These are phyloP conservation scores for Lottia gigantea DNA, from an alignment of 2,888 invertebrate genomes.

Conservation along the genomic window DNA sequence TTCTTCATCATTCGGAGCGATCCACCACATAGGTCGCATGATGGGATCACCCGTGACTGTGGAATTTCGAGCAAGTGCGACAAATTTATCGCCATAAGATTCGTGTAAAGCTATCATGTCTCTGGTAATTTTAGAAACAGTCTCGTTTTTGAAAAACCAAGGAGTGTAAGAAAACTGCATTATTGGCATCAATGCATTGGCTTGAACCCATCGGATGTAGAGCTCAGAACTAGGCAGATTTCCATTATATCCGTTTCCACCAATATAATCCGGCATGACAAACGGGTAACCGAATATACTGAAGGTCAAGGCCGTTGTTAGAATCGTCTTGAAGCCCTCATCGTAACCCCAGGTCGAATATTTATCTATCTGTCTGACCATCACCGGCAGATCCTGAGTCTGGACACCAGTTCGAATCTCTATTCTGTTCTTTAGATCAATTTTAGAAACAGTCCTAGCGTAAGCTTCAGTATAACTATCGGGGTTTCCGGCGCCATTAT, in stretches of 20 bases:
- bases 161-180: constrained; percentile 92
- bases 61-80: constrained; percentile 3
- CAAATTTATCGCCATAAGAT: constrained; percentile 11
- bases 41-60: constrained; percentile 75
- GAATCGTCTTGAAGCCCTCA: constrained; percentile 81
- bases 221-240: constrained; percentile 60
- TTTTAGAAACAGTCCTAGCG: constrained; percentile 41
- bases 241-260: constrained; percentile 75
- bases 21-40: constrained; percentile 88
- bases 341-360: constrained; percentile 86
- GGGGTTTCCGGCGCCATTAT: constrained; percentile 37
- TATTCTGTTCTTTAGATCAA: constrained; percentile 77
- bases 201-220: constrained; percentile 84
- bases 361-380: constrained; percentile 83
- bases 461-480: constrained; percentile 47
- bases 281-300: constrained; percentile 87
- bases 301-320: constrained; percentile 78
- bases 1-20: constrained; percentile 84
- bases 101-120: constrained; percentile 43
- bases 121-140: constrained; percentile 44
- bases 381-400: constrained; percentile 74
- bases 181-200: constrained; percentile 90
- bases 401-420: constrained; percentile 74
- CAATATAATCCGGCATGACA: constrained; percentile 92
- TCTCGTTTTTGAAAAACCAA: constrained; percentile 83